Conservation (phyloP, 2,888 invertebrate genomes). For the Macrophya annulata region DNA sequence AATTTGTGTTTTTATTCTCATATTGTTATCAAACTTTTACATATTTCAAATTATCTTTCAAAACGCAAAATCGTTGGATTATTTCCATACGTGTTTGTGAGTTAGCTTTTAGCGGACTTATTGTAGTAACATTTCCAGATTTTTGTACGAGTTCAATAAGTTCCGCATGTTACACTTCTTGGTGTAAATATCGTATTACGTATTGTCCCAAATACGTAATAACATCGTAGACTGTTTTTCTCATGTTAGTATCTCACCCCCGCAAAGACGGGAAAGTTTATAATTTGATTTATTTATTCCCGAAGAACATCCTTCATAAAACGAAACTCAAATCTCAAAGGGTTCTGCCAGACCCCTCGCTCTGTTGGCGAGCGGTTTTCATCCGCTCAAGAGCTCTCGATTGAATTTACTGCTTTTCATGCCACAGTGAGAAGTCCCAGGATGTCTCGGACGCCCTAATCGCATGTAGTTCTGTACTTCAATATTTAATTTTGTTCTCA, state of each 20-base stretch:
- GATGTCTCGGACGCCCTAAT: conserved; percentile 6
- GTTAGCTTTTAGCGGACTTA: background rate
- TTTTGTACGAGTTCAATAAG: background rate
- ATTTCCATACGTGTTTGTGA: background rate
- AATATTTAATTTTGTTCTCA: conserved; percentile 6
- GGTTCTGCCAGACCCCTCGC: background rate
- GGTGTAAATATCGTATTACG: background rate
- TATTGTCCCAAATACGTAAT: background rate
- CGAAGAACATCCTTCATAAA: conserved; percentile 6
- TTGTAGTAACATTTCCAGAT: too few species aligned
- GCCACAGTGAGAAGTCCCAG: background rate
- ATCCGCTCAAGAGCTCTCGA: conserved; percentile 12
- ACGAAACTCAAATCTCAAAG: conserved; percentile 1
- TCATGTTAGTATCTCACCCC: background rate
- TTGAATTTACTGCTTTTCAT: conserved; percentile 43
- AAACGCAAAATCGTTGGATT: background rate
- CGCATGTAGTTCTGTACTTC: conserved; percentile 12
- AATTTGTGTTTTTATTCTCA: background rate
- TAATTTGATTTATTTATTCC: conserved; percentile 22
- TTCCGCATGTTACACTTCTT: background rate
- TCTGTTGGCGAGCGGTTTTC: conserved; percentile 15
- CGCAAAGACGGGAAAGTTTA: background rate
- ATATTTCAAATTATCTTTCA: background rate
- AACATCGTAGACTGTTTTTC: background rate
- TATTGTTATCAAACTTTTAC: background rate